phyloP scores from a whole-genome alignment of 2,797 vertebrate species.

The Brotula barbata region DNA sequence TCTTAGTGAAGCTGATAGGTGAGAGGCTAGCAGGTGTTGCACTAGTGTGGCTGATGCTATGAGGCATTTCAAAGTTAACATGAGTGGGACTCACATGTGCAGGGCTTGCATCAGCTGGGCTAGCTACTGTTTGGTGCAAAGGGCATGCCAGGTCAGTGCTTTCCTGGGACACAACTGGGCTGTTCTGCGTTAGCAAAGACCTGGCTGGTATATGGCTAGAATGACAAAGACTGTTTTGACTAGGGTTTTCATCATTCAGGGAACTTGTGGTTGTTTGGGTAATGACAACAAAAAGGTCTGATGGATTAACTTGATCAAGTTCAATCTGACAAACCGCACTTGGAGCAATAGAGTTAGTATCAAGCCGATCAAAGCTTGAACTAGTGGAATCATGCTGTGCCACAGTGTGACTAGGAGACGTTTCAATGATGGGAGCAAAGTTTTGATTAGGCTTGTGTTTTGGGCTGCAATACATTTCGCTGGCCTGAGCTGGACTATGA shows the following conservation, averaged over 20 bases:
- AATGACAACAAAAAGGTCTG: slow-evolving; percentile 8
- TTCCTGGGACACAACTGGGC: slow-evolving; percentile 23
- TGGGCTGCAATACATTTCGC: background rate
- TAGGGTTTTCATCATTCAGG: slow-evolving; percentile 2
- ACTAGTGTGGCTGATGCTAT: slow-evolving; percentile 9
- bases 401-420: slow-evolving; percentile 13
- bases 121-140: slow-evolving; percentile 13
- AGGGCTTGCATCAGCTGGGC: slow-evolving; percentile 6
- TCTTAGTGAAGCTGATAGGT: slow-evolving; percentile 1
- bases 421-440: slow-evolving; percentile 21
- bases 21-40: background rate
- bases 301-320: background rate
- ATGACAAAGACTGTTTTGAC: slow-evolving; percentile 11
- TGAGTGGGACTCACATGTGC: slow-evolving; percentile 39
- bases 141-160: slow-evolving; percentile 8
- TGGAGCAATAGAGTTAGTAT: background rate
- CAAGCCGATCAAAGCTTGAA: slow-evolving; percentile 5
- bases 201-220: slow-evolving; percentile 5
- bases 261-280: slow-evolving; percentile 10
- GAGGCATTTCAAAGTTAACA: slow-evolving; percentile 35
- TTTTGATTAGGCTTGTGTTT: slow-evolving; percentile 1
- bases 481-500: slow-evolving; percentile 40
- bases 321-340: slow-evolving; percentile 4
- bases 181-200: slow-evolving; percentile 1
- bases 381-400: slow-evolving; percentile 17